Evolutionary conservation across 2,888 invertebrate genomes (phyloP).

Genomic region (Nomada hirtipes): DNA sequence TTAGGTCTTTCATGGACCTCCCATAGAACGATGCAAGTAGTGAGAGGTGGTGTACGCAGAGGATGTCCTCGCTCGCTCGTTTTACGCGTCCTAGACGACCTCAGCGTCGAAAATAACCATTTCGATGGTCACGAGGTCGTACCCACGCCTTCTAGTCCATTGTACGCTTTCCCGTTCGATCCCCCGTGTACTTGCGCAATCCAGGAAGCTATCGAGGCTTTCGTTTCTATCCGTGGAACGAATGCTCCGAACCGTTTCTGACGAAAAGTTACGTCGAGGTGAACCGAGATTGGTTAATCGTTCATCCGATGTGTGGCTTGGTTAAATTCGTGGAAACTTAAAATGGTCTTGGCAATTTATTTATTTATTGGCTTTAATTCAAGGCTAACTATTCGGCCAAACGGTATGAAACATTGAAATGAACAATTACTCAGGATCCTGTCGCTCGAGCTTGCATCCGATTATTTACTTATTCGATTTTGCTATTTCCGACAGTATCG

Average conservation of each 20-base stretch:
- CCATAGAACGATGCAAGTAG: conserved; percentile 57
- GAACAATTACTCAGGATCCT: conserved; percentile 2
- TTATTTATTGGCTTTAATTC: too few relatives aligned
- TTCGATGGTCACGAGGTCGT: conserved; percentile 69
- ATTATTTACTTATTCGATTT: background rate
- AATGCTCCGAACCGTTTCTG: background rate
- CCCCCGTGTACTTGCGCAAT: conserved; percentile 47
- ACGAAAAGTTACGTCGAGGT: background rate
- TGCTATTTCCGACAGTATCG: background rate
- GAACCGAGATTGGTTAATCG: too few relatives aligned
- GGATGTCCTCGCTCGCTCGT: conserved; percentile 80
- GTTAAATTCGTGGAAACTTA: background rate
- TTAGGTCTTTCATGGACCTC: conserved; percentile 73
- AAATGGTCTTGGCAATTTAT: too few relatives aligned
- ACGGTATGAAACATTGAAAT: background rate
- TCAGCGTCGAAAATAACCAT: conserved; percentile 81
- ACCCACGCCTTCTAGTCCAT: conserved; percentile 51
- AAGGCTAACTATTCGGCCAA: too few relatives aligned
- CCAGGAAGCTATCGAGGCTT: conserved; percentile 55
- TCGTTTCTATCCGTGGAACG: conserved; percentile 9
- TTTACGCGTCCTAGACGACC: conserved; percentile 81
- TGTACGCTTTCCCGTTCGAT: conserved; percentile 46
- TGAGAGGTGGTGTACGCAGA: conserved; percentile 69
- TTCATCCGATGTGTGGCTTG: background rate
- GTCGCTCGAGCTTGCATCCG: background rate